Evolutionary conservation across 1,140 invertebrate genomes (phyloP), one percentile per base, ranked within the genome.

Genomic region (Atopsyche davidsoni): DNA sequence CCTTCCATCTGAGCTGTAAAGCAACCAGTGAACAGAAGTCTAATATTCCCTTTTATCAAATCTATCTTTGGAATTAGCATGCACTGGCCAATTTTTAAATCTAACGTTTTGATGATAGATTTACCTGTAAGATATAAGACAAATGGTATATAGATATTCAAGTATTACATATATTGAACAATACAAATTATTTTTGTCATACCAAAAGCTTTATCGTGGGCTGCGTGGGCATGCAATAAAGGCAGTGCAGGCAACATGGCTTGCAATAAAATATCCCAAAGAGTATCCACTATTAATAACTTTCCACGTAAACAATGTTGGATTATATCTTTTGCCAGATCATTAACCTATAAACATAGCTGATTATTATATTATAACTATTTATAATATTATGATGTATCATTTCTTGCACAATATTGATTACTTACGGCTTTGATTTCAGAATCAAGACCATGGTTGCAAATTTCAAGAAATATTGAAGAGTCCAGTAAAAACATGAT

Each of bases 221-320:
- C 67, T 1, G 68, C 70, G 47, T 69, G 67, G 0, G 63, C 63
- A 24, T 72, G 69, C 35, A 74, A 45, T 14, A 72, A 52, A 6
- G 81, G 78, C 22, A 83, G 59, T 2, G 75, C 64, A 1, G 79
- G 76, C 40, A 79, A 57, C 14, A 83, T 42, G 23, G 69, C 68
- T 53, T 78, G 75, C 42, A 83, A 58, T 36, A 79, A 64, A 31
- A 67, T 67, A 54, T 69, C 67, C 82, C 81, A 84, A 34, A 76
- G 71, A 13, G 61, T 59, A 35, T 81, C 76, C 7, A 73, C 72
- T 25, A 83, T 69, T 24, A 81, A 66, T 43, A 79, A 48, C 57
- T 78, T 75, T 7, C 78, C 77, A 53, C 82, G 81, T 16, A 85
- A 60, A 14, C 83, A 62, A 58, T 78, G 76, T 18, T 80, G 53